These are phyloP conservation scores for Sarotherodon lohbergeri DNA, from an alignment of 2,113 vertebrate genomes.

Conservation along the genomic window DNA sequence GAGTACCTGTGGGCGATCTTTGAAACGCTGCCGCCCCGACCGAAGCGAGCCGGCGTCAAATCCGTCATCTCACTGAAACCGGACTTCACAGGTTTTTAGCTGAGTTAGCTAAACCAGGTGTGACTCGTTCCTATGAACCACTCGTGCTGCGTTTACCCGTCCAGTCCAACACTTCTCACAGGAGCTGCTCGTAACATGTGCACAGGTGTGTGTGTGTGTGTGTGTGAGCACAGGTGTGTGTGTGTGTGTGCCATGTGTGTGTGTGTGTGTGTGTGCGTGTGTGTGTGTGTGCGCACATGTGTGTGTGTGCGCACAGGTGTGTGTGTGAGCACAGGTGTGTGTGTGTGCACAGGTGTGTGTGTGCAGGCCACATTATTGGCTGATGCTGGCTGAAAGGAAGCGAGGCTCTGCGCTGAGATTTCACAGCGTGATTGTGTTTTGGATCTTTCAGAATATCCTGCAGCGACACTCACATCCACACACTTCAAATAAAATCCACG, in stretches of 20 bases:
- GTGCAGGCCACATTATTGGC: not conserved
- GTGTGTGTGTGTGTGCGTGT: no score
- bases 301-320: no score
- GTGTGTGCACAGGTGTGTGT: not conserved
- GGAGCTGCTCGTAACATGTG: not conserved
- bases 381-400: not conserved
- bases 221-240: not conserved
- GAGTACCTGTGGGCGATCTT: not conserved
- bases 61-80: not conserved
- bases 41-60: accelerated
- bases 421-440: not conserved
- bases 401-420: no score
- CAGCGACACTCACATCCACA: not conserved
- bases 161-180: not conserved
- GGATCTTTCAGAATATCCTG: not conserved
- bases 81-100: not conserved
- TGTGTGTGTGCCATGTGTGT: no score
- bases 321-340: not conserved
- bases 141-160: not conserved
- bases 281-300: no score
- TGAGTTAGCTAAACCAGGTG: not conserved
- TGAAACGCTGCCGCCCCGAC: not conserved
- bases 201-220: no score
- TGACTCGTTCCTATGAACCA: no score
- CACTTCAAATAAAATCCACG: not conserved